Evolutionary conservation across 1,140 invertebrate species (phyloP).

Genomic region (Limonius californicus): DNA sequence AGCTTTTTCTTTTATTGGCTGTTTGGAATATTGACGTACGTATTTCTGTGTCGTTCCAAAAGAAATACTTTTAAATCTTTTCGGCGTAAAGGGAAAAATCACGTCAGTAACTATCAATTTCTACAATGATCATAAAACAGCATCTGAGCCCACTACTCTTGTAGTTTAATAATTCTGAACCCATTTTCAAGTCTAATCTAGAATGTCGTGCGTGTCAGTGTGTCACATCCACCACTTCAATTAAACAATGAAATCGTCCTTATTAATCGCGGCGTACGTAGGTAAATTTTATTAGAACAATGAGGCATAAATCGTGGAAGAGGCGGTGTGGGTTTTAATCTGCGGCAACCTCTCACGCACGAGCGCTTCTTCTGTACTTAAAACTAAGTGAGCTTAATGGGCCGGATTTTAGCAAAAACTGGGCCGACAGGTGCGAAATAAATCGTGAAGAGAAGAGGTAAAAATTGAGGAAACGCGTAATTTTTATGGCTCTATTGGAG

Average conservation of each 20-base stretch:
- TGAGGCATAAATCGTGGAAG: neutral
- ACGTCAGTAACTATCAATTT: too few relatives aligned
- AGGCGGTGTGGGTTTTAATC: neutral
- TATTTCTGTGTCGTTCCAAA: too few relatives aligned
- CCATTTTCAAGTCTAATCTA: too few relatives aligned
- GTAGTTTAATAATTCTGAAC: too few relatives aligned
- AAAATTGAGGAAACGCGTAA: neutral
- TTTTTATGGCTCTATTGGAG: neutral
- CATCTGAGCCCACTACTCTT: too few relatives aligned
- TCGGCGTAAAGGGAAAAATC: too few relatives aligned
- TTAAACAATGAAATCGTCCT: neutral
- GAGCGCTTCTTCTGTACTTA: neutral
- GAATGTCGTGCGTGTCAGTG: too few relatives aligned
- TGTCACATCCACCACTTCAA: neutral
- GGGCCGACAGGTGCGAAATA: neutral
- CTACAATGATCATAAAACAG: too few relatives aligned
- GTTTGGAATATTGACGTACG: too few relatives aligned
- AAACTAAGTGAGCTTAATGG: too few relatives aligned
- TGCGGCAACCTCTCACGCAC: neutral
- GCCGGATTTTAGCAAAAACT: neutral
- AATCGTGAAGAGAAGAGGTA: neutral
- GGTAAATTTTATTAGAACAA: conserved; percentile 1
- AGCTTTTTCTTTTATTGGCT: too few relatives aligned
- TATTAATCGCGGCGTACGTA: neutral
- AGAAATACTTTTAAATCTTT: too few relatives aligned